Evolutionary conservation across 2,888 invertebrate species (phyloP).

Genomic region (Beris chalybata): DNA sequence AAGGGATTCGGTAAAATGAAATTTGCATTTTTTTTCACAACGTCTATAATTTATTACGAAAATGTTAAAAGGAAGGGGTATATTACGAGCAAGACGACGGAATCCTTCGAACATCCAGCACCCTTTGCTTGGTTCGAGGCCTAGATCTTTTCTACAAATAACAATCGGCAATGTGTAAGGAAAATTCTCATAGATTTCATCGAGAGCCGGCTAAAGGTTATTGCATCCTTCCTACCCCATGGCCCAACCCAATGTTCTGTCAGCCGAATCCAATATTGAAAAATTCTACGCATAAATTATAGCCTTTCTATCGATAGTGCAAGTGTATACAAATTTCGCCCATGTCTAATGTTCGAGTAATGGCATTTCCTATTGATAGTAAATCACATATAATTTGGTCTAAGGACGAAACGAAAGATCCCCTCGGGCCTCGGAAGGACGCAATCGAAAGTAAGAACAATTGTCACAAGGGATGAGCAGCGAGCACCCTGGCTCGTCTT

Average conservation of each 20-base stretch:
- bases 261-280: constrained; percentile 35
- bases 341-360: constrained; percentile 6
- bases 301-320: constrained; percentile 38
- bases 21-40: constrained; percentile 36
- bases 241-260: constrained; percentile 7
- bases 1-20: constrained; percentile 34
- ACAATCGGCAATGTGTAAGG: constrained; percentile 18
- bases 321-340: constrained; percentile 38
- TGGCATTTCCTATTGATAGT: constrained; percentile 32
- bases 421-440: constrained; percentile 25
- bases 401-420: constrained; percentile 25
- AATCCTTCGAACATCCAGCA: constrained; percentile 4
- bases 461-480: constrained; percentile 29
- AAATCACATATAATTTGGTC: constrained; percentile 38
- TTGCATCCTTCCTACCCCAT: constrained; percentile 31
- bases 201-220: constrained; percentile 23
- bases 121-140: constrained; percentile 15
- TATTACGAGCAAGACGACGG: constrained; percentile 26
- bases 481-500: constrained; percentile 24
- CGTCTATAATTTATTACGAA: constrained; percentile 36
- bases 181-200: constrained; percentile 40
- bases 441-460: constrained; percentile 14
- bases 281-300: constrained; percentile 43
- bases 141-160: constrained; percentile 27
- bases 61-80: constrained; percentile 23